These are phyloP conservation scores for Gavialis gangeticus DNA, from an alignment of 2,113 vertebrate species.

Conservation along the genomic window DNA sequence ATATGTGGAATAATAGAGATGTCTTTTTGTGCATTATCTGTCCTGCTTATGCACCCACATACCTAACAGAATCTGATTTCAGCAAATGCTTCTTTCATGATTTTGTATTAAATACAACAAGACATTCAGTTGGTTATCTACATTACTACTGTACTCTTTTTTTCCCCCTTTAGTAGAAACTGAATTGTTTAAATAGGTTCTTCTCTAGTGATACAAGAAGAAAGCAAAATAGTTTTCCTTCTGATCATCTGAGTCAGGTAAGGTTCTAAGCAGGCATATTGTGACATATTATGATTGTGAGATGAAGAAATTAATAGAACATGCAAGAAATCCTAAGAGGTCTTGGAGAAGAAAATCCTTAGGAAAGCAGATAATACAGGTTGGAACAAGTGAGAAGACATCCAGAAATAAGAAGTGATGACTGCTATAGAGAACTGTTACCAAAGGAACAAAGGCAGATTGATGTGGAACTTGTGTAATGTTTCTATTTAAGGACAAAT, in stretches of 20 bases:
- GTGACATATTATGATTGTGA: background rate
- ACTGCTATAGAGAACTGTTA: background rate
- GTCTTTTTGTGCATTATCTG: background rate
- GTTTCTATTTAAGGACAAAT: background rate
- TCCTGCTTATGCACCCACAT: background rate
- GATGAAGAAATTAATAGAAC: background rate
- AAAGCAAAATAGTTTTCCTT: background rate
- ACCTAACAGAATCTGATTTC: background rate
- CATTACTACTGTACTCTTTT: background rate
- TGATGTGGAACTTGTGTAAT: background rate
- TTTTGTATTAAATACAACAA: background rate
- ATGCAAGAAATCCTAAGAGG: background rate
- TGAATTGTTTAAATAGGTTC: background rate
- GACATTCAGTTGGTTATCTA: background rate
- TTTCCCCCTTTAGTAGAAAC: background rate
- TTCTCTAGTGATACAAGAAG: background rate
- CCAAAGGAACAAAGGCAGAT: background rate
- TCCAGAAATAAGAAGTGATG: background rate
- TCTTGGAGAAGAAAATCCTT: background rate
- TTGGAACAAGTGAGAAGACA: background rate
- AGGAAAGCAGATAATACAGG: background rate
- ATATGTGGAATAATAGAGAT: background rate
- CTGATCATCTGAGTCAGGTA: background rate
- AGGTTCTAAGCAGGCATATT: background rate
- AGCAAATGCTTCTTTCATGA: background rate